Conservation (phyloP, 2,888 invertebrate species). For the Thera obeliscata region DNA sequence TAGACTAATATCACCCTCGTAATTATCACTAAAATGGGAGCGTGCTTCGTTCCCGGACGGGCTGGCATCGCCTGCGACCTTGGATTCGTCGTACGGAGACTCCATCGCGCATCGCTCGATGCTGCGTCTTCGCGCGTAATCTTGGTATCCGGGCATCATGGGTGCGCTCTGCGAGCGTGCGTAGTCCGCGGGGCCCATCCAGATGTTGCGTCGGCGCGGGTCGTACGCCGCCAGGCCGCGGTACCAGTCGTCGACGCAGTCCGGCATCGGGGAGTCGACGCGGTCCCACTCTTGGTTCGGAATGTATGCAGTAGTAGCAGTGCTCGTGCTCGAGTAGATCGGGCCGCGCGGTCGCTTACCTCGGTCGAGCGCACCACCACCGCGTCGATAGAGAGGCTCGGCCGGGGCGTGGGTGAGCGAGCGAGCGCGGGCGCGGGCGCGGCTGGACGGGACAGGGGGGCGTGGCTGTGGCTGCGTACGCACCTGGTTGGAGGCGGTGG, state of each 20-base stretch:
- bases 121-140: slow-evolving; percentile 6
- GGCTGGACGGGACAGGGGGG: slow-evolving; percentile 7
- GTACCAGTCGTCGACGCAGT: slow-evolving; percentile 56
- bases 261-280: slow-evolving; percentile 35
- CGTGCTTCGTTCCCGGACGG: slow-evolving; percentile 37
- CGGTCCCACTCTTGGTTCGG: slow-evolving; percentile 15
- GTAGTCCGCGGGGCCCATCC: background rate
- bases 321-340: slow-evolving; percentile 24
- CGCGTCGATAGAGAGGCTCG: slow-evolving; percentile 23
- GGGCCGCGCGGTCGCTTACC: slow-evolving; percentile 53
- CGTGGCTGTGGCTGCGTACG: slow-evolving; percentile 55
- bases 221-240: slow-evolving; percentile 48
- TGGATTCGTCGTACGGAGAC: slow-evolving; percentile 24
- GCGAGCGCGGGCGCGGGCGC: slow-evolving; percentile 20
- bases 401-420: slow-evolving; percentile 24
- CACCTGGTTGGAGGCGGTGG: slow-evolving; percentile 82
- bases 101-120: slow-evolving; percentile 7
- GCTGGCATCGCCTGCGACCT: slow-evolving; percentile 24
- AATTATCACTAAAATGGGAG: slow-evolving; percentile 39
- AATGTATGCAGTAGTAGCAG: background rate
- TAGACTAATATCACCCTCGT: slow-evolving; percentile 54
- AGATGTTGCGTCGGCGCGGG: background rate
- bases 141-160: background rate
- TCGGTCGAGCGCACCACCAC: slow-evolving; percentile 45
- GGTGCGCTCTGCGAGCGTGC: slow-evolving; percentile 25